These are phyloP conservation scores for Macrotis lagotis DNA, from an alignment of 2,113 vertebrate genomes.

Conservation along the genomic window DNA sequence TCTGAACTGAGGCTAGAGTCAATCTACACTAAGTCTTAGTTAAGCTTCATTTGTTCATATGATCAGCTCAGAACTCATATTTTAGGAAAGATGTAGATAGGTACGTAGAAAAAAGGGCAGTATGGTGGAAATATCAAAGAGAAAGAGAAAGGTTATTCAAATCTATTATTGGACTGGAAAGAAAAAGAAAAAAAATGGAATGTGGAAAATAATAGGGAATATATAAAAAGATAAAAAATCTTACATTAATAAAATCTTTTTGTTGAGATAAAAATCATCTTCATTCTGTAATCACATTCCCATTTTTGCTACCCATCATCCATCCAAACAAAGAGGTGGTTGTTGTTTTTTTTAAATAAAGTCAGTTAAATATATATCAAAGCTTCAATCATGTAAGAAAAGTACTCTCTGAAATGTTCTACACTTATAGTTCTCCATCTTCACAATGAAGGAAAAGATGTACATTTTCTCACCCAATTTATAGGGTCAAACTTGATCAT, in stretches of 20 bases:
- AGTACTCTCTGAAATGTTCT: neutral
- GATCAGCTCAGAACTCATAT: neutral
- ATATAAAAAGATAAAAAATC: neutral
- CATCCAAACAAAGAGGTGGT: neutral
- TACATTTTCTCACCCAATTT: neutral
- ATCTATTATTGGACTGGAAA: neutral
- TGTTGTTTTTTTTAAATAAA: neutral
- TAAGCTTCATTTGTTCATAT: neutral
- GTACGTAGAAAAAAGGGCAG: neutral
- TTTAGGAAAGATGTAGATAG: neutral
- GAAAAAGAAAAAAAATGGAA: neutral
- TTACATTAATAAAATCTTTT: neutral
- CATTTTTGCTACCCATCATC: neutral
- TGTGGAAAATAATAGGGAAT: neutral
- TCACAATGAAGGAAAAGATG: neutral
- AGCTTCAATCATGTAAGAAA: neutral
- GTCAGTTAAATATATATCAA: neutral
- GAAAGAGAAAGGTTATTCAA: neutral
- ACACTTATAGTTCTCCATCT: neutral
- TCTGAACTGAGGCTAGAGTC: neutral
- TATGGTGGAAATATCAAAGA: neutral
- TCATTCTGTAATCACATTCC: neutral
- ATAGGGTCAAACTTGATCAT: neutral
- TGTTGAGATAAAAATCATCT: neutral
- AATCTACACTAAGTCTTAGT: neutral